phyloP scores from a whole-genome alignment of 64 coral and sea anemone species.

The Stylophora pistillata region DNA sequence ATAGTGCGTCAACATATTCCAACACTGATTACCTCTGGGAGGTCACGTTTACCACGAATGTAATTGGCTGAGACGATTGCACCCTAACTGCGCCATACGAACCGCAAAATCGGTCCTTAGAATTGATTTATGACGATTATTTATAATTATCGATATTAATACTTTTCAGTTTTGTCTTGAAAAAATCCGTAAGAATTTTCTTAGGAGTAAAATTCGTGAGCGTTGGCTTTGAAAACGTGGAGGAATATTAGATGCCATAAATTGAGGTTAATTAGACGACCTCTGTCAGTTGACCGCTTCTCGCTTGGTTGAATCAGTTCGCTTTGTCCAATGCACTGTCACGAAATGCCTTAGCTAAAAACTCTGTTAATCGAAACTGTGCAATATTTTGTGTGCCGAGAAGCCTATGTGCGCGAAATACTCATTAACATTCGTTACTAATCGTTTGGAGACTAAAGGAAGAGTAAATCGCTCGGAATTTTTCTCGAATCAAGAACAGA shows the following conservation, averaged over 20 bases:
- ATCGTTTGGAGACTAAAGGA: not conserved
- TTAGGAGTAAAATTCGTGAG: not conserved
- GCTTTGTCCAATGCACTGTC: not conserved
- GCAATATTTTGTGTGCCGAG: not conserved
- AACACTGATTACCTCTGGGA: not conserved
- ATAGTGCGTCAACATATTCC: not conserved
- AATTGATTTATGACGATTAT: not conserved
- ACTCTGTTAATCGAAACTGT: slow-evolving; percentile 8
- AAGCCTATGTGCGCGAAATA: not conserved
- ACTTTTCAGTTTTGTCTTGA: not conserved
- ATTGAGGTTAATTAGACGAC: not conserved
- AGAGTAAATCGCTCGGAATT: not conserved
- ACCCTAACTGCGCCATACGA: not conserved
- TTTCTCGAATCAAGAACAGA: slow-evolving; percentile 5
- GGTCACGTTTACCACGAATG: not conserved
- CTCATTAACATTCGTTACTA: not conserved
- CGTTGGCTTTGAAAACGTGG: not conserved
- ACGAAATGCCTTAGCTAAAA: slow-evolving; percentile 14
- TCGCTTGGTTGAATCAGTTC: not conserved
- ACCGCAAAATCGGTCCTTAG: not conserved
- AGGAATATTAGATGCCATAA: not conserved
- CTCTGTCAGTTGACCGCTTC: not conserved
- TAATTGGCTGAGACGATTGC: not conserved
- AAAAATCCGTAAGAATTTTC: not conserved
- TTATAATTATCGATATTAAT: not conserved